phyloP scores from a whole-genome alignment of 2,888 invertebrate genomes.

The Protonemura montana region DNA sequence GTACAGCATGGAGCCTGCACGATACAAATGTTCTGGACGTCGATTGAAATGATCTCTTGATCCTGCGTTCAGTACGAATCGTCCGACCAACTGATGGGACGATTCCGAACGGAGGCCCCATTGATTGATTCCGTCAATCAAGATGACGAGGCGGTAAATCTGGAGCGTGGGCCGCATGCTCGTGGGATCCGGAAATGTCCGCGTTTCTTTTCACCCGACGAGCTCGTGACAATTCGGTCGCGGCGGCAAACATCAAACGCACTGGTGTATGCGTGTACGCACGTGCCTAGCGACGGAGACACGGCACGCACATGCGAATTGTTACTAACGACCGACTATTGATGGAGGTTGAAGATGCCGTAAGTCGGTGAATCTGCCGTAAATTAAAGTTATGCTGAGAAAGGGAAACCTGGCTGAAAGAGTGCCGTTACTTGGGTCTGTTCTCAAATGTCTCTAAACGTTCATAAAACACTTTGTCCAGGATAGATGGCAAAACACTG shows the following conservation, averaged over 20 bases:
- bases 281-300: background rate
- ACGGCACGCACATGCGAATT: background rate
- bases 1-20: background rate
- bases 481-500: background rate
- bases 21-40: background rate
- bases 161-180: background rate
- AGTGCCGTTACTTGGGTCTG: background rate
- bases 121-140: conserved; percentile 12
- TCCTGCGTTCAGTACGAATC: background rate
- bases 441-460: background rate
- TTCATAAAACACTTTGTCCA: background rate
- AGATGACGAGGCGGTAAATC: background rate
- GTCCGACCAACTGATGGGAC: background rate
- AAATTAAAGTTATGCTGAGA: background rate
- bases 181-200: conserved; percentile 2
- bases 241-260: background rate
- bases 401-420: background rate
- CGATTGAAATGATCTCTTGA: background rate
- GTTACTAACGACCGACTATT: background rate
- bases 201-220: background rate
- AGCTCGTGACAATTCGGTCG: background rate
- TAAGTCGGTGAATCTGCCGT: background rate
- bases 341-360: background rate
- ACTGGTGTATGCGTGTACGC: background rate
- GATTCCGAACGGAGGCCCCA: background rate